Base-by-base conservation (phyloP, 2,888 invertebrate genomes). In the Argyresthia goedartella region DNA sequence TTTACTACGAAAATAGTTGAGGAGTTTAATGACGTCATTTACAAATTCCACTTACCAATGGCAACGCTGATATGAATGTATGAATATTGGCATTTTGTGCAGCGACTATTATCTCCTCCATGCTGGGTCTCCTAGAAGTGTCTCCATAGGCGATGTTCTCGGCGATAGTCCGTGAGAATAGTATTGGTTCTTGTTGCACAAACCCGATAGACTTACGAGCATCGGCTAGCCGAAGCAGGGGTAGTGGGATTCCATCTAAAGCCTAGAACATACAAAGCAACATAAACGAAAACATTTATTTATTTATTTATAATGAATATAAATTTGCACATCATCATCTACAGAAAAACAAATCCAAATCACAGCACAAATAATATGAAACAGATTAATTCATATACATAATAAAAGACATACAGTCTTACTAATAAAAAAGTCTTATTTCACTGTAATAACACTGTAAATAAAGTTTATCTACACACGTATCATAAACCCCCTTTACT, bases 131-230 rank as follows among this genome's bases (percentile, higher is more conserved):
- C n/a, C 92, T 78, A 0, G 84, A 76, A 68, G 95, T 95, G 68
- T 95, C 95, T 4, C 98, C 98, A 67, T 98, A 98, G 0, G 94
- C 93, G 59, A 98, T 97, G 74, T 98, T 98, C 60, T 97, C 95
- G 0, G 88, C 90, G 53, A 98, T 95, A 8, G 94, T 93, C 53
- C 94, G 89, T 71, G 96, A 95, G 76, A 98, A 98, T 0, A 98
- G 87, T 1, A 93, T 91, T 0, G 97, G 98, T 66, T 98, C 97
- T 79, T 98, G 98, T 4, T 95, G 95, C 1, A 98, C 94, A 56
- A 97, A 93, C 4, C 96, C 96, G 55, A 98, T 89, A 58, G 95
- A 92, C 44, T 90, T 88, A 54, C 98, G 88, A 8, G 94, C 76
- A 73, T 91, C 91, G 6, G 80, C 69, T 34, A 94, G 73, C 0